phyloP scores from a whole-genome alignment of 2,888 invertebrate species.

The Phoenoteleia sp. region DNA sequence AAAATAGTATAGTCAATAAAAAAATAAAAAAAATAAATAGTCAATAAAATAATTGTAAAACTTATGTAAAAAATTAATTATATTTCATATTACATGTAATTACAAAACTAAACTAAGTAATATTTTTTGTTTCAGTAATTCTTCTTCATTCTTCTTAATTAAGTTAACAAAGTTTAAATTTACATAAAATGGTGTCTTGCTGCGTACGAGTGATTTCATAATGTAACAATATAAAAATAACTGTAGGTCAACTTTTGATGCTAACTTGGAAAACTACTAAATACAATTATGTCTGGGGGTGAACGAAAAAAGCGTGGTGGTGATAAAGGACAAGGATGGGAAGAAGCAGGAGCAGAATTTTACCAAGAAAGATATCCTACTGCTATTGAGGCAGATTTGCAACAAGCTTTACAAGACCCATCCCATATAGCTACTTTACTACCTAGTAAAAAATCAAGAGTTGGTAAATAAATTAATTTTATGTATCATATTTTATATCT shows the following conservation, averaged over 20 bases:
- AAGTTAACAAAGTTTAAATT: no score
- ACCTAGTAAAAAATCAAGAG: slow-evolving; percentile 93
- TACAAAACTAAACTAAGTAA: no score
- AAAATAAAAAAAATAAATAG: no score
- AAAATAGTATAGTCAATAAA: no score
- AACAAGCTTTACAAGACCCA: slow-evolving; percentile 90
- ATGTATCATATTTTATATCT: no score
- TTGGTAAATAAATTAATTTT: slow-evolving; percentile 87
- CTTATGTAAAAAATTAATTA: no score
- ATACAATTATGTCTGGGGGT: slow-evolving; percentile 88
- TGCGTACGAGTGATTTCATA: no score
- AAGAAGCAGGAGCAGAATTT: slow-evolving; percentile 94
- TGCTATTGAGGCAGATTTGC: slow-evolving; percentile 88
- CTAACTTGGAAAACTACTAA: neutral
- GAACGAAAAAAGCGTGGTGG: slow-evolving; percentile 88
- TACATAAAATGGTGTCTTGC: no score
- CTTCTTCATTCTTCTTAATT: no score
- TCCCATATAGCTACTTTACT: slow-evolving; percentile 92
- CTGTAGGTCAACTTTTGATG: neutral
- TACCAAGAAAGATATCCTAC: slow-evolving; percentile 95
- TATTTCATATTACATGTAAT: no score
- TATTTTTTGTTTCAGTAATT: no score
- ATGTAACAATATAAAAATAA: neutral
- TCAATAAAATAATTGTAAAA: no score
- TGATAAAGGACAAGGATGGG: slow-evolving; percentile 91